Conservation (phyloP, 2,113 vertebrate genomes). For the Mesembrinibis cayennensis region DNA sequence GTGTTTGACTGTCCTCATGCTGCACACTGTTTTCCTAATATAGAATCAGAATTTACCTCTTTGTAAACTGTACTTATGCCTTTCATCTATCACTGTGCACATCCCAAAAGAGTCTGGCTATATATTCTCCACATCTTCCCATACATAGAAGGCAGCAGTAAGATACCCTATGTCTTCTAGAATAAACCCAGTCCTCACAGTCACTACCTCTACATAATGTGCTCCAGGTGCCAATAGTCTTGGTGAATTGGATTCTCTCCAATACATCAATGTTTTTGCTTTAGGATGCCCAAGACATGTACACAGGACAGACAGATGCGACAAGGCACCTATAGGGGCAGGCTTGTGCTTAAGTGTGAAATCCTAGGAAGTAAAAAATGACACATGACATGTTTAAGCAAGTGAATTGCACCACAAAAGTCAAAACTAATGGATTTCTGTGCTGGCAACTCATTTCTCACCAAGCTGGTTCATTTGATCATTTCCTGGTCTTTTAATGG, state of each 20-base stretch:
- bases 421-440: background rate
- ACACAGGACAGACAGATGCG: background rate
- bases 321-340: background rate
- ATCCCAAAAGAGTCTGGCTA: background rate
- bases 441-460: background rate
- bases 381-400: background rate
- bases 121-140: background rate
- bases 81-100: background rate
- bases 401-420: background rate
- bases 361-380: background rate
- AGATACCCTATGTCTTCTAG: background rate
- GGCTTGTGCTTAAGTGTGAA: background rate
- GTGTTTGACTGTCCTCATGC: background rate
- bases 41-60: background rate
- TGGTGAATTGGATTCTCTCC: background rate
- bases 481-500: background rate
- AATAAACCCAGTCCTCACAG: background rate
- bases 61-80: background rate
- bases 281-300: background rate
- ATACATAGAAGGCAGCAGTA: background rate
- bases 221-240: accelerated
- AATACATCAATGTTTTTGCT: background rate
- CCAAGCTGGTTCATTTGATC: background rate
- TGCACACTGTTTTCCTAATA: background rate
- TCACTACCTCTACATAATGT: background rate